Conservation (phyloP, 2,797 vertebrate species). For the Okamejei kenojei region DNA sequence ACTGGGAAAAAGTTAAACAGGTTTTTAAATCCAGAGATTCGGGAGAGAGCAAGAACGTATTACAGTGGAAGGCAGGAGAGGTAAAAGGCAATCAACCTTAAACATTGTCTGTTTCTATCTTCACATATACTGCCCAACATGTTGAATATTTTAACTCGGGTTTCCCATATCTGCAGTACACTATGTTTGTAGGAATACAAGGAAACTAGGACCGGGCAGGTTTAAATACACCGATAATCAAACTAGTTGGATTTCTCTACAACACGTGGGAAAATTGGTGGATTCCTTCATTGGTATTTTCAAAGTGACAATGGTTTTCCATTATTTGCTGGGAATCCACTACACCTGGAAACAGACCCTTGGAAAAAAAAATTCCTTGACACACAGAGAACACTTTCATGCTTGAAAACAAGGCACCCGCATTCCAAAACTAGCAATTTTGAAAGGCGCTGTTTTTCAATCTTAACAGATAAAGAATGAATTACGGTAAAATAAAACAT, state of each 20-base stretch:
- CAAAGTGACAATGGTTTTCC: background rate
- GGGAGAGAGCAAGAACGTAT: too few species aligned
- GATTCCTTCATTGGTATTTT: background rate
- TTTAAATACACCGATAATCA: background rate
- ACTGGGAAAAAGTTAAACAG: too few species aligned
- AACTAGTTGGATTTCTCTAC: background rate
- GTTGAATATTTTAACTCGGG: too few species aligned
- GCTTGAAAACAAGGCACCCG: background rate
- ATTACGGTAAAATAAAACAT: background rate
- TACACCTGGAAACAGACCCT: background rate
- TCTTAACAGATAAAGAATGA: background rate
- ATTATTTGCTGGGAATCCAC: background rate
- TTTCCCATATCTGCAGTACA: too few species aligned
- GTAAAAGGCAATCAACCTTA: too few species aligned
- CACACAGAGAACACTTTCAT: background rate
- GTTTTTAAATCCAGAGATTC: too few species aligned
- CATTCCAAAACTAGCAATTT: background rate
- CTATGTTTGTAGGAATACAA: background rate
- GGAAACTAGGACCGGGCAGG: background rate
- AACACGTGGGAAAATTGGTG: background rate
- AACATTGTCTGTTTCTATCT: too few species aligned
- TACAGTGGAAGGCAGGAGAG: too few species aligned
- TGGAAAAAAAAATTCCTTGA: background rate
- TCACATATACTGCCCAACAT: too few species aligned
- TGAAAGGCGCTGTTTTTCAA: background rate